Evolutionary conservation across 2,113 vertebrate genomes (phyloP).

Genomic region (Toxostoma redivivum): DNA sequence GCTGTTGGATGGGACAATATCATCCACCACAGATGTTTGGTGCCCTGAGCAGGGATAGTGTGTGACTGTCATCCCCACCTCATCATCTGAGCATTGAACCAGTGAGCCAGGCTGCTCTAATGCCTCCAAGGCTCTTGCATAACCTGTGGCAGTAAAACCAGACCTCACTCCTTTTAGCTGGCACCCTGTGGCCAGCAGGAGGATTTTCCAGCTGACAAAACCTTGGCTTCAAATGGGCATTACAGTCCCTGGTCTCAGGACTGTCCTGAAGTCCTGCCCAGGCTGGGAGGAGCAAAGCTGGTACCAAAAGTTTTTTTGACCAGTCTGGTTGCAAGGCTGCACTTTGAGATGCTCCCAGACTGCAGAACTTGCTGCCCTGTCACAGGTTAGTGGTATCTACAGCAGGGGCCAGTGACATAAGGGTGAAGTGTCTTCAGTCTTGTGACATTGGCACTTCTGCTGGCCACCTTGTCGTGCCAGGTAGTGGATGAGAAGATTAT

Average conservation of each 20-base stretch:
- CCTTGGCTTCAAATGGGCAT: neutral
- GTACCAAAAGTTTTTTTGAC: neutral
- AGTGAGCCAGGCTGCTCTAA: neutral
- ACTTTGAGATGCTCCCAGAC: neutral
- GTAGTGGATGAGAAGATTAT: neutral
- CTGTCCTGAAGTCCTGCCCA: neutral
- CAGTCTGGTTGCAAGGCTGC: neutral
- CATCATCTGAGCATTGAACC: neutral
- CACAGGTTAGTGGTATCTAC: neutral
- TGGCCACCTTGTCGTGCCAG: neutral
- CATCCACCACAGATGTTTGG: neutral
- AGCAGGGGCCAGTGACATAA: neutral
- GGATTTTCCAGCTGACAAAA: neutral
- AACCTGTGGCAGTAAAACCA: neutral
- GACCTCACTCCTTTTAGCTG: neutral
- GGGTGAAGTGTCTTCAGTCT: neutral
- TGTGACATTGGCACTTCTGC: neutral
- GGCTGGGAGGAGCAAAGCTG: neutral
- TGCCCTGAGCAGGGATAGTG: neutral
- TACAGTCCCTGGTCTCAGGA: neutral
- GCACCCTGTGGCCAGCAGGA: neutral
- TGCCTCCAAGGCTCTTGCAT: neutral
- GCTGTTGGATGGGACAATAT: neutral
- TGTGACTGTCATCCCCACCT: neutral
- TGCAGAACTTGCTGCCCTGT: neutral